phyloP scores from a whole-genome alignment of 2,113 vertebrate species.

The Meles meles region DNA sequence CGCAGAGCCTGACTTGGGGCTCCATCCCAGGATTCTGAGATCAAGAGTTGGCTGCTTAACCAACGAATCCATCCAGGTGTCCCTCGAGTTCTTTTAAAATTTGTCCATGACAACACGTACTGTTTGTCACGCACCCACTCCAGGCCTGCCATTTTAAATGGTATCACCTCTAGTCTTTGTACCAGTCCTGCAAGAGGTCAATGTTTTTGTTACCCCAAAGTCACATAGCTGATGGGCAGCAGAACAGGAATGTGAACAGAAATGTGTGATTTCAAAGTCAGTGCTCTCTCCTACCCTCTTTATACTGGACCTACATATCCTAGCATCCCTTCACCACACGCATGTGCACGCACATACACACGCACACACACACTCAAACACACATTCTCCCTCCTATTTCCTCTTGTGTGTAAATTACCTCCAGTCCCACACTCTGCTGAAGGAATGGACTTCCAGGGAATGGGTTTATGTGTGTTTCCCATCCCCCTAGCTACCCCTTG shows the following conservation, averaged over 20 bases:
- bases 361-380: too few relatives aligned
- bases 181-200: not conserved
- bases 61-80: not conserved
- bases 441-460: not conserved
- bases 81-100: not conserved
- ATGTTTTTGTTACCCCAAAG: not conserved
- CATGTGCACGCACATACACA: too few relatives aligned
- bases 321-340: accelerated
- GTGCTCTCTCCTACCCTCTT: not conserved
- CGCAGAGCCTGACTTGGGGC: not conserved
- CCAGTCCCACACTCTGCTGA: not conserved
- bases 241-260: not conserved
- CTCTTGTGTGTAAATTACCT: not conserved
- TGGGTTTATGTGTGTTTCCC: not conserved
- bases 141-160: not conserved
- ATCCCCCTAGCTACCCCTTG: not conserved
- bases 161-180: too few relatives aligned
- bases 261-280: not conserved
- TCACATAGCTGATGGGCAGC: not conserved
- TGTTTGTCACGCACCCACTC: not conserved
- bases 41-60: not conserved
- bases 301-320: not conserved
- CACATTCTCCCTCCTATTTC: not conserved
- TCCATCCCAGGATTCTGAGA: not conserved
- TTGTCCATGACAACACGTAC: not conserved